Base-by-base conservation (phyloP, 2,797 vertebrate species). In the Labroides dimidiatus region DNA sequence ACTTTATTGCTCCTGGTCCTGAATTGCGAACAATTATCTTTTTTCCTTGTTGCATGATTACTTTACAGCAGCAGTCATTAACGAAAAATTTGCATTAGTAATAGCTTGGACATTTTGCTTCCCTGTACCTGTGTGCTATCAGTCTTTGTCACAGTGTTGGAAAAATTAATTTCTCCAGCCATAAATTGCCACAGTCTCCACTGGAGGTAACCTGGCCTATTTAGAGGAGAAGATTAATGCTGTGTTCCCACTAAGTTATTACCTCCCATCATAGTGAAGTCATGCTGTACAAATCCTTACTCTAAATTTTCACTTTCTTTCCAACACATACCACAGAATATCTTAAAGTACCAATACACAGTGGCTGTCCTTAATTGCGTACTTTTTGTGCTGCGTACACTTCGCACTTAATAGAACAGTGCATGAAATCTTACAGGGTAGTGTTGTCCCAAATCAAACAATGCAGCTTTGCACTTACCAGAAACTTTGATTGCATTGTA, bases 41-140 rank as follows among this genome's bases (percentile, higher is more conserved):
- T 44, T 17, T 45, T 45, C 39, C 45, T 50, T 4, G 8, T 62
- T 42, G 58, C 47, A 69, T 81, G 78, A 82, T 78, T 44, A 68
- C 49, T 2, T 15, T 54, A 64, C 79, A 84, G 77, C 79, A 84
- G 84, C 69, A 61, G 69, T 81, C 68, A 70, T 80, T 70, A 81
- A 74, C 61, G 72, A 23, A 66, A 68, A 56, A 84, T 33, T 33
- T 33, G 30, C 30, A 80, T 75, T 42, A 39, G 62, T 45, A 66
- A 66, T 15, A 43, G 55, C 42, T 64, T 63, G 69, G 74, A 33
- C 30, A 33, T 4, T 33, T 33, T 33, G 8, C 30, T 33, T 33
- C 30, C 30, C 48, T 75, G n/a, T 69, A 72, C 66, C 62, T 60
- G 51, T 39, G 44, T 27, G 19, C 59, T 11, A 66, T 82, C 69